phyloP scores from a whole-genome alignment of 2,113 vertebrate genomes.

The Ploceus nigricollis region DNA sequence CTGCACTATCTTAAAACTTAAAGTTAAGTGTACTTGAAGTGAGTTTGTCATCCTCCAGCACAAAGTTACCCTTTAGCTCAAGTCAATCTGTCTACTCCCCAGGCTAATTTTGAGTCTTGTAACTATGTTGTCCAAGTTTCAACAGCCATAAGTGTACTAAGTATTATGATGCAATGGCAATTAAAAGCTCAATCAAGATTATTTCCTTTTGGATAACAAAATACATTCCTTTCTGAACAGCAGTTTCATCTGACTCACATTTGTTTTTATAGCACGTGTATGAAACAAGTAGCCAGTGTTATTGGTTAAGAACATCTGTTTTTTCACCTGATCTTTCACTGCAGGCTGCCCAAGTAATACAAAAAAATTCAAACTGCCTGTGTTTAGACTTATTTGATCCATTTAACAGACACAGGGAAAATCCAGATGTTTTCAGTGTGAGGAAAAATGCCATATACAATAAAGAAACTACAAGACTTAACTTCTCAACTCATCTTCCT shows the following conservation, averaged over 20 bases:
- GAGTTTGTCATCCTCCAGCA: not conserved
- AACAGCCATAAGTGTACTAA: not conserved
- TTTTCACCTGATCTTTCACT: not conserved
- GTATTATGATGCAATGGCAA: not conserved
- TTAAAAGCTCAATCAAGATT: not conserved
- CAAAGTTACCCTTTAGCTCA: not conserved
- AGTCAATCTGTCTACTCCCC: not conserved
- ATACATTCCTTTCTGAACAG: not conserved
- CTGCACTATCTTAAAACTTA: not conserved
- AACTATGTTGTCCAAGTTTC: not conserved
- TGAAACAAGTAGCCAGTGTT: not conserved
- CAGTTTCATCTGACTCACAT: slow-evolving; percentile 23
- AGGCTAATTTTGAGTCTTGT: not conserved
- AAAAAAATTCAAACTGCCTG: not conserved
- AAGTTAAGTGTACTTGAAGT: not conserved
- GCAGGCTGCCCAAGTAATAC: not conserved
- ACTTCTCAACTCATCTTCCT: not conserved
- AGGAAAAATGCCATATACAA: too few species aligned
- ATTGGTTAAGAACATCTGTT: not conserved
- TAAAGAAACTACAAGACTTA: not conserved
- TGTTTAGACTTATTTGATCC: not conserved
- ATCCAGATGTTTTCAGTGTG: not conserved
- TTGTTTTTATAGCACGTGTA: not conserved
- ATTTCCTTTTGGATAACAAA: slow-evolving; percentile 9
- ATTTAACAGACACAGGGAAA: not conserved